Percentiles rank a stretch among this genome's conserved stretches.
Evolutionary conservation across 1,140 invertebrate genomes (phyloP).

Genomic region (Drosophila rhopaloa): DNA sequence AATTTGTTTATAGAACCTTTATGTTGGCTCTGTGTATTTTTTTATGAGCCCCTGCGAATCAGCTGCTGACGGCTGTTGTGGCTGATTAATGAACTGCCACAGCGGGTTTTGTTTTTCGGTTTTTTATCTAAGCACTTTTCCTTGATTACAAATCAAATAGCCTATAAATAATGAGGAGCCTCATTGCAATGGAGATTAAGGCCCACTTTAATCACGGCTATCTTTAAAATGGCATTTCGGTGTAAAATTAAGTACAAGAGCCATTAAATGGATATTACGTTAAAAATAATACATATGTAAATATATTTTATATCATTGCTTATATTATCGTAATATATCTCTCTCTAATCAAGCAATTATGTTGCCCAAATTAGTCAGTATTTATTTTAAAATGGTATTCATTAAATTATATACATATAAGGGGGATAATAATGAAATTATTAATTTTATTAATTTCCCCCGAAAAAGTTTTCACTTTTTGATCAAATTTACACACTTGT

Average conservation of each 20-base stretch:
- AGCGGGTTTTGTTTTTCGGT: constrained; percentile 24
- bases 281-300: not conserved
- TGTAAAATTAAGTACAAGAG: not conserved
- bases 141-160: constrained; percentile 63
- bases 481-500: not conserved
- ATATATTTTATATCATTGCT: no score
- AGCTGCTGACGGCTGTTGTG: constrained; percentile 33
- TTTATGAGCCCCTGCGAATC: constrained; percentile 44
- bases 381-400: no score
- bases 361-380: no score
- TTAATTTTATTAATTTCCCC: no score
- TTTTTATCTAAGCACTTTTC: constrained; percentile 22
- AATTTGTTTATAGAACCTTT: constrained; percentile 76
- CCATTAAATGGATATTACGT: not conserved
- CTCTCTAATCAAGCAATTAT: no score
- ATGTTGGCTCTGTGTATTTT: constrained; percentile 25
- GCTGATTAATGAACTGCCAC: constrained; percentile 71
- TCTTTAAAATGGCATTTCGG: not conserved
- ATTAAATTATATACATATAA: no score
- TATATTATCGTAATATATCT: no score
- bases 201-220: constrained; percentile 3
- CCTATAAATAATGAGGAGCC: constrained; percentile 64
- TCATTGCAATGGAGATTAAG: constrained; percentile 4
- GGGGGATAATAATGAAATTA: no score
- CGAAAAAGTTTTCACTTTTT: not conserved